Evolutionary conservation across 2,797 vertebrate genomes (phyloP), one percentile per base, ranked within the genome.

Genomic region (Pangasius mekongensis): DNA sequence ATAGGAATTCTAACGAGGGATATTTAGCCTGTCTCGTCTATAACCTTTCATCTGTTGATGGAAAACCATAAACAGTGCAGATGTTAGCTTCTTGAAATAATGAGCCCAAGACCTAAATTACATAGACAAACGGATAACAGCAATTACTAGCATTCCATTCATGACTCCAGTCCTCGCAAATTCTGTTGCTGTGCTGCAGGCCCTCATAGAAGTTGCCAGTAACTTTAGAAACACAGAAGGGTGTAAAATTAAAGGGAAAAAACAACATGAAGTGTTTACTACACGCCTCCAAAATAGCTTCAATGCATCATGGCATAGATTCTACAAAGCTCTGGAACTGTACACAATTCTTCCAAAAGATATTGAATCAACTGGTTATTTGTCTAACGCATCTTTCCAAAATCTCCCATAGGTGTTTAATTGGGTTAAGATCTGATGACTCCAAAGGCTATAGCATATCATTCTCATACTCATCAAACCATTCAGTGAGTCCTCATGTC

Each of bases 61-160:
- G 73, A 24, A 88, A 84, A 73, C 74, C 39, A 87, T 85, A 84
- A 89, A 90, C 52, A 87, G n/a, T 86, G 74, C 91, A 91, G 85
- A 81, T 91, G 86, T 82, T 87, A 83, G 60, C 85, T 64, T 87
- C 71, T 90, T 89, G 86, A 89, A 87, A 90, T 86, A 90, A 87
- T 87, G 64, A 87, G 49, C 73, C 56, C 56, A 88, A 89, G 80
- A 88, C 52, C 36, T 83, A 87, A 90, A 87, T 60, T 58, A 86
- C 77, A 88, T 33, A 88, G 60, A 85, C 76, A 87, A 88, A 88
- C 56, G 49, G 82, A 91, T 67, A 90, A 91, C 62, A 85, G 86
- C 86, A 88, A 83, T 91, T 89, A 89, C 90, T 85, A 83, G 58
- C 86, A 92, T 92, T 92, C 88, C 86, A 83, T 64, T 69, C 62